Percentiles rank a stretch among this genome's conserved stretches.
Evolutionary conservation across 1,140 invertebrate genomes (phyloP).

Genomic region (Zaprionus taronus): DNA sequence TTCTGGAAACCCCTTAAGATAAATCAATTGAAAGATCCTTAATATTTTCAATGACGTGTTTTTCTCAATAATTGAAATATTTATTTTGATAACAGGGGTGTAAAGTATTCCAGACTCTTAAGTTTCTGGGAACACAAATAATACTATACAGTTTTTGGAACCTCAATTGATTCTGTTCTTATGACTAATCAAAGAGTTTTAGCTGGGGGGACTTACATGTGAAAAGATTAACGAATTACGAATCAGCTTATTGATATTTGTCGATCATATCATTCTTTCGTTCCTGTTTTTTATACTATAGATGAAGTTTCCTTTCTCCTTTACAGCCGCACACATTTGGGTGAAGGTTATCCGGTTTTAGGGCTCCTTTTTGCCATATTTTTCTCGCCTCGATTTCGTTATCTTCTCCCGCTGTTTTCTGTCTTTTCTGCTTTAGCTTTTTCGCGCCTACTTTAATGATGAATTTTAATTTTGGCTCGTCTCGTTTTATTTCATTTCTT

Average conservation of each 20-base stretch:
- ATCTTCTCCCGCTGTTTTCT: not conserved
- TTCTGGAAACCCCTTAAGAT: not conserved
- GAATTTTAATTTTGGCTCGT: slow-evolving; percentile 64
- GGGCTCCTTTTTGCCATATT: slow-evolving; percentile 37
- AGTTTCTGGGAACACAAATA: no score
- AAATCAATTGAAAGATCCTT: no score
- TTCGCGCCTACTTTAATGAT: slow-evolving; percentile 45
- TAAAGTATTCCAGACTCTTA: no score
- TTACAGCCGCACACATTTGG: slow-evolving; percentile 40
- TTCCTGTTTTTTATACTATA: not conserved
- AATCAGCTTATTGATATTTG: not conserved
- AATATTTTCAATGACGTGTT: no score
- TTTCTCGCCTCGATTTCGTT: slow-evolving; percentile 14
- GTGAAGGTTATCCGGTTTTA: slow-evolving; percentile 61
- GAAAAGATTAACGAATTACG: not conserved
- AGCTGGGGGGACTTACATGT: not conserved
- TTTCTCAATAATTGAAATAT: no score
- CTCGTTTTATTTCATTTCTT: slow-evolving; percentile 29
- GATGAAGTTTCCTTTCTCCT: not conserved
- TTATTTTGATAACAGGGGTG: no score
- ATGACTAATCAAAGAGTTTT: not conserved
- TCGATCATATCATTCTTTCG: not conserved
- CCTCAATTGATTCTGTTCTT: not conserved
- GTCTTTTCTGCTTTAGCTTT: not conserved
- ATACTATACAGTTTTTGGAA: not conserved